A percentile compares a stretch with the other conserved stretches of the same genome.
These are phyloP conservation scores for Thelaira solivaga DNA, from an alignment of 2,888 invertebrate species.

Conservation along the genomic window DNA sequence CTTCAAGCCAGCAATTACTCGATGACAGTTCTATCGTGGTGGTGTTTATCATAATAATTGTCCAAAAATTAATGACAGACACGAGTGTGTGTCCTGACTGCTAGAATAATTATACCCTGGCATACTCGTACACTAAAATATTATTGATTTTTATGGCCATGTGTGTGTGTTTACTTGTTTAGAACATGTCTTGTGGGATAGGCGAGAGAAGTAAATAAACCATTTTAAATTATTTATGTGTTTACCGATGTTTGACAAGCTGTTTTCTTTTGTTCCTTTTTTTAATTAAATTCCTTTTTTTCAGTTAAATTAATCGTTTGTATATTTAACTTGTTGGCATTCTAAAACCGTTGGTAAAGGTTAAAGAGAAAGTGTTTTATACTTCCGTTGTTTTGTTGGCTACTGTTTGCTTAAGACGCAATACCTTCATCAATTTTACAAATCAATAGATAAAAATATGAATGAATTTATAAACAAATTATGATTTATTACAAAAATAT, in stretches of 20 bases:
- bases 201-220: too few relatives aligned
- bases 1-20: slow-evolving; percentile 51
- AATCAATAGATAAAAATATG: background rate
- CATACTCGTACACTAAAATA: too few relatives aligned
- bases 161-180: too few relatives aligned
- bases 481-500: slow-evolving; percentile 55
- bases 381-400: slow-evolving; percentile 43
- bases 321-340: background rate
- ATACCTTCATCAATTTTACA: slow-evolving; percentile 21
- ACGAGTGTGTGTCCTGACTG: slow-evolving; percentile 61
- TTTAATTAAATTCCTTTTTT: too few relatives aligned
- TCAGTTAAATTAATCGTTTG: too few relatives aligned
- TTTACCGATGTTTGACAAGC: slow-evolving; percentile 1
- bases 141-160: too few relatives aligned
- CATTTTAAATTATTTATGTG: slow-evolving; percentile 3
- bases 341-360: background rate
- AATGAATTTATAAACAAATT: slow-evolving; percentile 35
- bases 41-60: slow-evolving; percentile 60
- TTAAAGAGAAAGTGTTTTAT: slow-evolving; percentile 50
- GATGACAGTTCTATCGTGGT: slow-evolving; percentile 59
- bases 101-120: too few relatives aligned
- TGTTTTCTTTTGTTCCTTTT: background rate
- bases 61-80: slow-evolving; percentile 58
- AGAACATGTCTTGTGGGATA: too few relatives aligned
- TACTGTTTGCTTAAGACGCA: slow-evolving; percentile 28